Base-by-base conservation (phyloP, 2,797 vertebrate species). In the Centropyge bicolor region DNA sequence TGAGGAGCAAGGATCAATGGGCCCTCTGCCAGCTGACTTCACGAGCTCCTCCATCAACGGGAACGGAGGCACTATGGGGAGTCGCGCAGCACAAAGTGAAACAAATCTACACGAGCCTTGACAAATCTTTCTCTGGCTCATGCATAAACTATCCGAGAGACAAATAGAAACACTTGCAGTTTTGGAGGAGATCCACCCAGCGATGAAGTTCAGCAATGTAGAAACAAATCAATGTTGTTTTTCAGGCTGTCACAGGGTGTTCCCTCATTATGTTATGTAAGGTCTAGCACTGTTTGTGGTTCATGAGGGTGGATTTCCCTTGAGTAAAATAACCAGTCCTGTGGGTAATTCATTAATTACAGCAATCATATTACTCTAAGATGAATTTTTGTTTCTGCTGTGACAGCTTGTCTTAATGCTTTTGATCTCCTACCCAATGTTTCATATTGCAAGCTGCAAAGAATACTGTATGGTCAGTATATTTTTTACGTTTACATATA, bases 191-290 rank as follows among this genome's bases (percentile, higher is more conserved):
- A 88, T 74, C 75, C 85, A 76, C 77, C 81, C 83, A 80, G 55
- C 46, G 17, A 56, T 41, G 60, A 79, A 64, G 69, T 64, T 70
- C 43, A 82, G 76, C 41, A 64, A 68, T 62, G 75, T 41, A 88
- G 27, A 31, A 31, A 88, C 84, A 86, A 78, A 89, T 89, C 70
- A 76, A 17, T 70, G 80, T 82, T 92, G 81, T 87, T 83, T 68
- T 86, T 76, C 70, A 83, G 62, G 67, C 76, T 51, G 62, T 67
- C 68, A 31, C 70, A 74, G 89, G 86, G 82, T 91, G 88, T 91
- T 93, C 82, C 89, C 83, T 86, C 45, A 0, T 2, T 64, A 49
- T 59, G 80, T 90, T 90, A 84, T 74, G 59, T 86, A 82, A 90
- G 71, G 56, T 63, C 73, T 64, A 46, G 17, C 35, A 43, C 63